Evolutionary conservation across 1,140 invertebrate species (phyloP).

Genomic region (Colletes latitarsis): DNA sequence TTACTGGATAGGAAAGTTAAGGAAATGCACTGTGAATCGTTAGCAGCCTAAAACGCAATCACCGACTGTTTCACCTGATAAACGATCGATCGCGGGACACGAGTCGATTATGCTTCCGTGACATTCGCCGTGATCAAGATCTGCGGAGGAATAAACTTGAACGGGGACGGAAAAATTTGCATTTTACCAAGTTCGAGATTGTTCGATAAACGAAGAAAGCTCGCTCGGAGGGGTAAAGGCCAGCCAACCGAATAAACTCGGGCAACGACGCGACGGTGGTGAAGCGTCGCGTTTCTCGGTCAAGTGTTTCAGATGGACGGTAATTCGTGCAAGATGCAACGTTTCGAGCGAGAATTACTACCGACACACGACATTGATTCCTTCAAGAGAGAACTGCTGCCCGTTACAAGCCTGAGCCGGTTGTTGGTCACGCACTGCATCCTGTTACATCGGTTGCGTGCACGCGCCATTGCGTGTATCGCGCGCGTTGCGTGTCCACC

Average conservation of each 20-base stretch:
- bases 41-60: no score
- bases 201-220: background rate
- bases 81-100: no score
- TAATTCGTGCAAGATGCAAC: slow-evolving; percentile 31
- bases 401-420: slow-evolving; percentile 40
- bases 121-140: background rate
- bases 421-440: slow-evolving; percentile 59
- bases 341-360: slow-evolving; percentile 47
- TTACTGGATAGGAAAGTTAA: no score
- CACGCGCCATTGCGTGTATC: slow-evolving; percentile 33
- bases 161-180: slow-evolving; percentile 12
- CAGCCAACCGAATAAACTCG: background rate
- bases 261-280: no score
- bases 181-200: slow-evolving; percentile 1
- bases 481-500: slow-evolving; percentile 43
- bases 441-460: slow-evolving; percentile 54
- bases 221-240: background rate
- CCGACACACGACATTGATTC: slow-evolving; percentile 41
- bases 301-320: background rate
- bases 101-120: no score
- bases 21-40: no score
- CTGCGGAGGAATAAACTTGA: background rate
- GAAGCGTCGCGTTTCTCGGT: no score
- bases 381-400: slow-evolving; percentile 18
- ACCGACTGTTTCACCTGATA: no score